These are phyloP conservation scores for Mystacides longicornis DNA, from an alignment of 2,888 invertebrate species.

Conservation along the genomic window DNA sequence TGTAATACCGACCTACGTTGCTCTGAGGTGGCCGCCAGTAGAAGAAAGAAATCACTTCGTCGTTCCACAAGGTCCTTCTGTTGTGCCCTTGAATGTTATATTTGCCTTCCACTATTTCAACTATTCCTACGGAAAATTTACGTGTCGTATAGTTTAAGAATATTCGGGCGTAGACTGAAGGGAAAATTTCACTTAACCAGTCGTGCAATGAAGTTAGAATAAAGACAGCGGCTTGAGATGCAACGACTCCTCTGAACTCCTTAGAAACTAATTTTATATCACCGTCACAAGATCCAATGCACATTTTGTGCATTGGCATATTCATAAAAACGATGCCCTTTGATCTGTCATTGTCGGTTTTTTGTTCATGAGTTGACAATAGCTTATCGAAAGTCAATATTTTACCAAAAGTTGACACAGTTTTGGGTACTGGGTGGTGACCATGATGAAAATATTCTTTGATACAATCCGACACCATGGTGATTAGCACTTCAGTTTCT, in stretches of 20 bases:
- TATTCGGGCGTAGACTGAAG: constrained; percentile 47
- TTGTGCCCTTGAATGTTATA: constrained; percentile 35
- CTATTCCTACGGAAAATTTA: constrained; percentile 59
- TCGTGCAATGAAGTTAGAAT: constrained; percentile 38
- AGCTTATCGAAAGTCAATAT: constrained; percentile 52
- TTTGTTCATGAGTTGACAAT: constrained; percentile 44
- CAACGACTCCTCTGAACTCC: constrained; percentile 32
- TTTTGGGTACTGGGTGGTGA: constrained; percentile 47
- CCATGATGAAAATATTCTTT: constrained; percentile 54
- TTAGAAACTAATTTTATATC: constrained; percentile 14
- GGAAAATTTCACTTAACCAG: constrained; percentile 55
- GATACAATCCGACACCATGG: constrained; percentile 56
- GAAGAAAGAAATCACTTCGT: constrained; percentile 53
- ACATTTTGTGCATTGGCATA: constrained; percentile 44
- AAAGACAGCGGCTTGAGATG: constrained; percentile 34
- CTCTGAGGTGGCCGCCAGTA: constrained; percentile 73
- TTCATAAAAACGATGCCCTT: constrained; percentile 60
- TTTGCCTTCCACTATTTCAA: constrained; percentile 47
- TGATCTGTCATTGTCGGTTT: constrained; percentile 42
- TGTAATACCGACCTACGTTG: constrained; percentile 57
- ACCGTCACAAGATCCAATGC: constrained; percentile 34
- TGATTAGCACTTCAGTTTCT: constrained; percentile 56
- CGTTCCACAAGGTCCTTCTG: constrained; percentile 56
- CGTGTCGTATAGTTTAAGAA: constrained; percentile 59
- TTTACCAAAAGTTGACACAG: constrained; percentile 56